Conservation (phyloP, 2,888 invertebrate species). For the Euzetes globulus region DNA sequence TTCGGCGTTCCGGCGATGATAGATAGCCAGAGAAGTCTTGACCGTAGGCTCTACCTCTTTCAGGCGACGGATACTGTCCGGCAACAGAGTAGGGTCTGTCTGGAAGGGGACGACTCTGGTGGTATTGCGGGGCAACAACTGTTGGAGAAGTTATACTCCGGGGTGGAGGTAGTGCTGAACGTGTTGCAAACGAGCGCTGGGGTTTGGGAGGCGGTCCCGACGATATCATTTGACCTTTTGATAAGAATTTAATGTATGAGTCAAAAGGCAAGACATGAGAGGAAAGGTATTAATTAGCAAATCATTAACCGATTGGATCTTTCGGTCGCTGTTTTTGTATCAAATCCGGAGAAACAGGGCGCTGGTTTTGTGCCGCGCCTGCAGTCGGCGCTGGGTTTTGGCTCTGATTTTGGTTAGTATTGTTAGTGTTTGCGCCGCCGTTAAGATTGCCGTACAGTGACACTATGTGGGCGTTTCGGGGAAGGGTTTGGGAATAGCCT, state of each 20-base stretch:
- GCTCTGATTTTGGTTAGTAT: constrained; percentile 11
- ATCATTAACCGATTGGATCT: constrained; percentile 32
- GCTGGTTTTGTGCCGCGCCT: background rate
- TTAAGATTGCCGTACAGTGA: constrained; percentile 26
- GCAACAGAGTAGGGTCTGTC: constrained; percentile 42
- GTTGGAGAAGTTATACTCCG: constrained; percentile 12
- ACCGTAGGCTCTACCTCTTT: constrained; percentile 34
- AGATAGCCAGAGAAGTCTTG: constrained; percentile 58
- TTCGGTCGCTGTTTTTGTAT: constrained; percentile 15
- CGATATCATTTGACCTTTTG: constrained; percentile 17
- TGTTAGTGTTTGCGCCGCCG: constrained; percentile 6
- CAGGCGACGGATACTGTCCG: constrained; percentile 41
- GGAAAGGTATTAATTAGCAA: background rate
- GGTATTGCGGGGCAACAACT: constrained; percentile 31
- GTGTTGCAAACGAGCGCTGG: constrained; percentile 53
- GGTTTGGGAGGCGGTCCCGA: constrained; percentile 52
- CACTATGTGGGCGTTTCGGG: constrained; percentile 40
- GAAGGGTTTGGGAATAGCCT: constrained; percentile 43
- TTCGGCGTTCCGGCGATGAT: constrained; percentile 60
- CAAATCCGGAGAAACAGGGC: constrained; percentile 20
- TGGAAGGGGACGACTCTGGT: constrained; percentile 40
- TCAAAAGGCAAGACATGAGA: no score
- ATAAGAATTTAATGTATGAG: background rate
- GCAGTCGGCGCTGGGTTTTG: background rate
- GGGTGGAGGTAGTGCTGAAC: constrained; percentile 40